These are phyloP conservation scores for Epiblema foenella DNA, from an alignment of 2,888 invertebrate species.

Conservation along the genomic window DNA sequence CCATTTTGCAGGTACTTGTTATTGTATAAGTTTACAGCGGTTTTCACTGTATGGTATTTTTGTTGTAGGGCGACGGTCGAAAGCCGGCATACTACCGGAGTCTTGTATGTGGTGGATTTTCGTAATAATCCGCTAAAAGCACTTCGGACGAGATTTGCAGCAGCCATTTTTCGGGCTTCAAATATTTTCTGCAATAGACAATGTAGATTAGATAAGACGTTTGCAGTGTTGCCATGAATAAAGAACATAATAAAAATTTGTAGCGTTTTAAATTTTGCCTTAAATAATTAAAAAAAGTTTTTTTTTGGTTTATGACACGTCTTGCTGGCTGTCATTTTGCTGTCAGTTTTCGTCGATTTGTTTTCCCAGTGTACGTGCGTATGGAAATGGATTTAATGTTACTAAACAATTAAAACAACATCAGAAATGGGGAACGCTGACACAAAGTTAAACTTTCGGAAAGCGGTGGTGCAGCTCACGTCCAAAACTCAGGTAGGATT, in stretches of 20 bases:
- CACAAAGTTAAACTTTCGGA: conserved; percentile 98
- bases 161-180: conserved; percentile 78
- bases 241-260: neutral
- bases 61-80: conserved; percentile 74
- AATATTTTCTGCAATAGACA: conserved; percentile 57
- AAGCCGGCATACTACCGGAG: conserved; percentile 76
- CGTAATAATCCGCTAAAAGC: conserved; percentile 77
- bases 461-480: conserved; percentile 98
- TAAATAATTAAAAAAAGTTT: conserved; percentile 18
- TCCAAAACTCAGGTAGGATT: conserved; percentile 95
- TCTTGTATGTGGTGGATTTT: conserved; percentile 70
- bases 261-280: neutral
- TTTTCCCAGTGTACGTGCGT: conserved; percentile 62
- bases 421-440: conserved; percentile 97
- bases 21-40: conserved; percentile 49
- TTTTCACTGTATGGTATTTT: conserved; percentile 68
- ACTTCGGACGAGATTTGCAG: conserved; percentile 76
- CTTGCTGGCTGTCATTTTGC: conserved; percentile 46
- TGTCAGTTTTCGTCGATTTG: conserved; percentile 54
- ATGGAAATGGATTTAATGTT: conserved; percentile 68
- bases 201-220: conserved; percentile 47
- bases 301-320: conserved; percentile 39
- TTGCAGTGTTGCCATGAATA: conserved; percentile 34
- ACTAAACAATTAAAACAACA: conserved; percentile 54
- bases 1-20: conserved; percentile 44